Evolutionary conservation across 35 echinoderm and acorn worm genomes (phyloP), one percentile per base, ranked within the genome.

Genomic region (Antedon bifida): DNA sequence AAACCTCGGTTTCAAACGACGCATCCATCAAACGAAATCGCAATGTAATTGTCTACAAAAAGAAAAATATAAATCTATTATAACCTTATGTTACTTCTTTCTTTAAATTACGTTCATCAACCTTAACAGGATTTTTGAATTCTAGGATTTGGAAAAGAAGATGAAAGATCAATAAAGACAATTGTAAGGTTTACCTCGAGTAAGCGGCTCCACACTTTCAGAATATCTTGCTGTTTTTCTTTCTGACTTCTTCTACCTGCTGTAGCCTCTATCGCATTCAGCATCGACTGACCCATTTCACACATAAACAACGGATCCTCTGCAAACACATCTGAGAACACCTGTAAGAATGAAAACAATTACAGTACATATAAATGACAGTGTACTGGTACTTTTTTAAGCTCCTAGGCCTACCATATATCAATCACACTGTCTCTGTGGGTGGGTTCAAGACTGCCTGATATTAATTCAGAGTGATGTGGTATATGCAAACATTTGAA

Each of bases 281-380:
- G 81, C 33, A 86, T 33, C 14, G 91, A 86, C 31, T 89, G 81
- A 46, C 87, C 90, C 28, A 99, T 89, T 82, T 99, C 95, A 80
- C 95, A 92, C 73, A 99, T 83, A 31, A 99, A 90, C 0, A 88
- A 46, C 12, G 95, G 95, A 75, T 99, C 91, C 73, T 92, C 95
- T n/a, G 88, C 88, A 79, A 88, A 99, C 26, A 92, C 44, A 77
- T 99, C 95, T 83, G 90, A 85, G 77, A 99, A 99, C 30, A 99
- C 39, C 95, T 99, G 21, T 34, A 32, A 29, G 36, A 86, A 64
- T 29, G 8, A 34, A 75, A 75, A 56, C 21, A 74, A 84, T 17
- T n/a, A n/a, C n/a, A n/a, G n/a, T n/a, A 80, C 1, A 33, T 32
- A 76, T 12, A 19, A 3, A 86, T 29, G 36, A n/a, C 19, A 30